Evolutionary conservation across 2,113 vertebrate genomes (phyloP).

Genomic region (Cinclus cinclus): DNA sequence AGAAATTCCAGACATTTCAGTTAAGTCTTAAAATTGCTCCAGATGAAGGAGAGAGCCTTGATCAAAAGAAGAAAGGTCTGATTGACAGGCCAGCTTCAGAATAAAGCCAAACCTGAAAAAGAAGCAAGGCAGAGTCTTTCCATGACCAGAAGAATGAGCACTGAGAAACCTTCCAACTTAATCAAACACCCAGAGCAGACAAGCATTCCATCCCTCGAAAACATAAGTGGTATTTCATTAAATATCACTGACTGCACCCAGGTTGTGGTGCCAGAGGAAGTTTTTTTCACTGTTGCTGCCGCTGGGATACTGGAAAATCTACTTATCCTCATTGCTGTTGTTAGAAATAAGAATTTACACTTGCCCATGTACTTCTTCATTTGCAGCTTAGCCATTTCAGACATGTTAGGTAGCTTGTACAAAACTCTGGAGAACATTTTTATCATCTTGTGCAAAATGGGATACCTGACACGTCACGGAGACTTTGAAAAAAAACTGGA

Average conservation of each 20-base stretch:
- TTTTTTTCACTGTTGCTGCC: constrained; percentile 85
- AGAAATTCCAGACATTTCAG: not conserved
- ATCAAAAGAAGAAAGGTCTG: not conserved
- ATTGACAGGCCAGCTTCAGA: not conserved
- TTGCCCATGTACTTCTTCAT: constrained; percentile 95
- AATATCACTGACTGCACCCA: constrained; percentile 81
- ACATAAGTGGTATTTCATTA: constrained; percentile 42
- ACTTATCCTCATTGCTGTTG: constrained; percentile 86
- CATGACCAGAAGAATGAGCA: constrained; percentile 37
- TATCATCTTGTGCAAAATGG: constrained; percentile 80
- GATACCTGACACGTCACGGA: constrained; percentile 77
- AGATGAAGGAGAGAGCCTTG: not conserved
- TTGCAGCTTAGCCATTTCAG: constrained; percentile 92
- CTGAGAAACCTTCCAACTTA: constrained; percentile 21
- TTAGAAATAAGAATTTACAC: constrained; percentile 89
- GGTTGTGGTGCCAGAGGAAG: constrained; percentile 81
- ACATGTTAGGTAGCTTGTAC: constrained; percentile 87
- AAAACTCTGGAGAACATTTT: constrained; percentile 90
- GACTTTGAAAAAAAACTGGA: constrained; percentile 81
- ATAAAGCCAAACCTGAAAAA: not conserved
- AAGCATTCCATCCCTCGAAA: not conserved
- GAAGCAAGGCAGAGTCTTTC: not conserved
- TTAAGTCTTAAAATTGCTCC: not conserved
- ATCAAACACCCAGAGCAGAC: constrained; percentile 36
- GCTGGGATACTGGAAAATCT: constrained; percentile 89